A percentile compares a stretch with the other conserved stretches of the same genome.
Evolutionary conservation across 2,888 invertebrate genomes (phyloP).

Genomic region (Lissocephala sabroskyi): DNA sequence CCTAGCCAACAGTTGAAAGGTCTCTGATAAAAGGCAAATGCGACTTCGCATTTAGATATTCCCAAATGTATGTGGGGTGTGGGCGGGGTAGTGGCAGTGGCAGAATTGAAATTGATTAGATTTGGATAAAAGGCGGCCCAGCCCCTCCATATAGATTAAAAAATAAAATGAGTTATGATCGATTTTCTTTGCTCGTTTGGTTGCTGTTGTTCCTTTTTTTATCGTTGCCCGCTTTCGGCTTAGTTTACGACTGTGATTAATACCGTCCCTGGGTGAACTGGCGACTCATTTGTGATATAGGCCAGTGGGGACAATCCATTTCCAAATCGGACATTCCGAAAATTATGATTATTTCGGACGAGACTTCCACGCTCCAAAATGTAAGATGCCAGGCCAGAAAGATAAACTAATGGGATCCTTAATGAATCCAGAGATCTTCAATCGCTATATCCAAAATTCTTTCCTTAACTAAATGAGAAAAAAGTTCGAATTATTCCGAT

Average conservation of each 20-base stretch:
- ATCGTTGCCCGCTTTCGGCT: conserved; percentile 22
- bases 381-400: no score
- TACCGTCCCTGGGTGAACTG: conserved; percentile 6
- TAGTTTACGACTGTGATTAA: conserved; percentile 43
- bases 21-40: conserved; percentile 44
- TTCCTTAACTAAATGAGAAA: no score
- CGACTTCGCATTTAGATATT: no score
- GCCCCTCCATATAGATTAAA: conserved; percentile 56
- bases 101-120: conserved; percentile 50
- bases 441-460: no score
- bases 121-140: conserved; percentile 61
- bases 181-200: conserved; percentile 34
- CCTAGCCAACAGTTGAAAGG: conserved; percentile 23
- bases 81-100: not conserved
- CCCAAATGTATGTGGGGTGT: not conserved
- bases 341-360: no score
- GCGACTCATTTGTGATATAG: not conserved
- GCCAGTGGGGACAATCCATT: no score
- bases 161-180: conserved; percentile 30
- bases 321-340: no score
- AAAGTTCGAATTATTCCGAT: no score
- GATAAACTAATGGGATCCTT: no score
- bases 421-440: no score
- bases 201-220: no score
- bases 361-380: no score